Evolutionary conservation across 2,113 vertebrate genomes (phyloP), one percentile per base, ranked within the genome.

Genomic region (Catharus fuscescens): DNA sequence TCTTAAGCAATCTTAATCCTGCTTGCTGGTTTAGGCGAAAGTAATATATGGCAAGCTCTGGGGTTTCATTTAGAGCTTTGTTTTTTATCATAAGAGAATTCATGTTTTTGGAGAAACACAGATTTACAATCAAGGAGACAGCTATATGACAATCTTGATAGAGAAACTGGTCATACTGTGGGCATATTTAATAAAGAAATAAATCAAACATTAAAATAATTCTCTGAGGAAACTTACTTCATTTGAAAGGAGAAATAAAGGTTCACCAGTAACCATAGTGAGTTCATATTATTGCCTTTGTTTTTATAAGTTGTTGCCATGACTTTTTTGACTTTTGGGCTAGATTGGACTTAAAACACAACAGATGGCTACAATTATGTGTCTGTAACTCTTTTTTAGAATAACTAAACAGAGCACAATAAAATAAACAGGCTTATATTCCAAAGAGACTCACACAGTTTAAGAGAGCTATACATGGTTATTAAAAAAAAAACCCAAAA

Each of bases 321-420:
- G 96, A 97, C 97, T 97, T 97, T 97, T 96, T 96, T 97, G 92
- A 97, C 96, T 98, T 97, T 97, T 73, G 96, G 95, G 95, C 95
- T 97, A 97, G 80, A 96, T 96, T 97, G 91, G 91, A 97, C 95
- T 98, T 97, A 97, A 97, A 98, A 97, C 92, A 97, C 96, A 98
- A 97, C 98, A 98, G 97, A 97, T 98, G 98, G 98, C 97, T 97
- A 97, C 26, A 84, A 98, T 98, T 98, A 98, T 81, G 95, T 95
- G 95, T 97, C 95, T 98, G 96, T 97, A 96, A 96, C 81, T 94
- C 97, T 87, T 92, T 93, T 90, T 95, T 90, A 95, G 88, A 97
- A 97, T 91, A 97, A 97, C 97, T 97, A 98, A 98, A 98, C 95
- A 97, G 95, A 97, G 92, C 80, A 97, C 95, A 97, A 97, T 98